phyloP scores from a whole-genome alignment of 1,140 invertebrate species.

The Drosophila bocki region DNA sequence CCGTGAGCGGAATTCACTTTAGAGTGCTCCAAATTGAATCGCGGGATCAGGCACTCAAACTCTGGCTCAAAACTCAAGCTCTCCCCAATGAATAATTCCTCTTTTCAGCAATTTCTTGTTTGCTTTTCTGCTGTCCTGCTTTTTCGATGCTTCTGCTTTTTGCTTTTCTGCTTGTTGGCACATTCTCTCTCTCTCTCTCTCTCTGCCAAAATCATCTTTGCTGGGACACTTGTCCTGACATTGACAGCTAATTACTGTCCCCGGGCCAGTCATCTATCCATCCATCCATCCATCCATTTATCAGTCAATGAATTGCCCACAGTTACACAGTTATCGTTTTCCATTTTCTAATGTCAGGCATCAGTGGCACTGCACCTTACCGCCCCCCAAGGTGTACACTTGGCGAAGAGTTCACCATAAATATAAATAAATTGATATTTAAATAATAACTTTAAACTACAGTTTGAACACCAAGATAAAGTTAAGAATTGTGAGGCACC shows the following conservation, averaged over 20 bases:
- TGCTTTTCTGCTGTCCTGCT: neutral
- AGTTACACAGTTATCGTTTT: conserved; percentile 27
- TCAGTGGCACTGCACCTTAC: conserved; percentile 9
- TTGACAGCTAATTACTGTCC: conserved; percentile 73
- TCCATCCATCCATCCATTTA: conserved; percentile 17
- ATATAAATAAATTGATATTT: neutral
- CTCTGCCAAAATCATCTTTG: conserved; percentile 8
- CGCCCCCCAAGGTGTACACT: conserved; percentile 4
- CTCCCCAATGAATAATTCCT: conserved; percentile 39
- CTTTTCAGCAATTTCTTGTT: neutral
- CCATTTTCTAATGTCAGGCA: conserved; percentile 9
- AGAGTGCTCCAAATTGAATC: conserved; percentile 45
- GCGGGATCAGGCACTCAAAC: conserved; percentile 8
- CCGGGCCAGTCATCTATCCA: conserved; percentile 19
- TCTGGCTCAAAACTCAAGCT: conserved; percentile 1
- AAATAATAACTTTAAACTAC: neutral
- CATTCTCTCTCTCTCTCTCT: neutral
- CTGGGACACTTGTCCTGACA: conserved; percentile 54
- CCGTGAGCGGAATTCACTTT: conserved; percentile 46
- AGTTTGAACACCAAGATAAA: neutral
- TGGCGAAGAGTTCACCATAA: neutral
- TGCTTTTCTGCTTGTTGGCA: neutral
- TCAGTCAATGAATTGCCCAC: conserved; percentile 37
- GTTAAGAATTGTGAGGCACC: no score
- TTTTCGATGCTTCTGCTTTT: neutral